Conservation (phyloP, 2,113 vertebrate species). For the Pelusios castaneus region DNA sequence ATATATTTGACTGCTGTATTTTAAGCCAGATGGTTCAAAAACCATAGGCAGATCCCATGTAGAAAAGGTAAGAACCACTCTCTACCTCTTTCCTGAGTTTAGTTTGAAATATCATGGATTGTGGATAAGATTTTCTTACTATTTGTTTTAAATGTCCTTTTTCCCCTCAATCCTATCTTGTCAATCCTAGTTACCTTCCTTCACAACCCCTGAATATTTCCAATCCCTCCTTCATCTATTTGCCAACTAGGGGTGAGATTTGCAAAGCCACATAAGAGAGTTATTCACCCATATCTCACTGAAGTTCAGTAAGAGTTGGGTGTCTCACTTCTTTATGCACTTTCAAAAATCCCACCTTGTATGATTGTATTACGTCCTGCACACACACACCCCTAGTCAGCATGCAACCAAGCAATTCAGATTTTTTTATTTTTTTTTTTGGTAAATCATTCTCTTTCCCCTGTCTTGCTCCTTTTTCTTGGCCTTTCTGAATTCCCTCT, state of each 20-base stretch:
- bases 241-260: background rate
- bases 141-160: background rate
- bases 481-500: background rate
- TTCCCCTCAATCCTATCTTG: background rate
- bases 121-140: background rate
- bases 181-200: background rate
- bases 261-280: background rate
- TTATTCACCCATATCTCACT: background rate
- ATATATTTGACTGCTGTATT: background rate
- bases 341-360: background rate
- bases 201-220: background rate
- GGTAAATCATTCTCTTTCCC: background rate
- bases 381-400: background rate
- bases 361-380: background rate
- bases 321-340: background rate
- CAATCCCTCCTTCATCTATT: background rate
- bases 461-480: background rate
- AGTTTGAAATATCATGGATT: background rate
- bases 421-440: background rate
- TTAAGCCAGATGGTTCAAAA: background rate
- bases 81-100: background rate
- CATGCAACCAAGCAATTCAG: background rate
- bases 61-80: background rate
- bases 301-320: rapidly evolving
- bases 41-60: background rate